Conservation (phyloP, 2,113 vertebrate genomes). For the Sinosuthora webbiana region DNA sequence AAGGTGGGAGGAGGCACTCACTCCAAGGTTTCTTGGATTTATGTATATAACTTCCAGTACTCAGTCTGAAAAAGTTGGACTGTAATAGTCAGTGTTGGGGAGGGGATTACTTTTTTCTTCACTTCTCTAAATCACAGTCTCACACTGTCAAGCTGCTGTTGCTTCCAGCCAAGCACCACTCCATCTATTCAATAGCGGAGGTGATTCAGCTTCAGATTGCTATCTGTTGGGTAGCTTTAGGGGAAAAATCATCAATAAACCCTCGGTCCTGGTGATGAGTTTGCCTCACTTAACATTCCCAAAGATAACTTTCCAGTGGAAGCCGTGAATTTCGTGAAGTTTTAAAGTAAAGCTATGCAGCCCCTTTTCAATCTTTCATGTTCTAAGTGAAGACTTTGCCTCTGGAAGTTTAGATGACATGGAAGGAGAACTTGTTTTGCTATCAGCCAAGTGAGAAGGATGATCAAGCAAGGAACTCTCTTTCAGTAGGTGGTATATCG, state of each 20-base stretch:
- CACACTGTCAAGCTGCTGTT: not conserved
- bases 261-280: not conserved
- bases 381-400: not conserved
- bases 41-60: not conserved
- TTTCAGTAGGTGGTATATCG: not conserved
- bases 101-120: not conserved
- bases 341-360: not conserved
- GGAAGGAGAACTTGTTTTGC: not conserved
- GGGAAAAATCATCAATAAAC: not conserved
- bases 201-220: not conserved
- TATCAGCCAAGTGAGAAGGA: not conserved
- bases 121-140: conserved; percentile 30
- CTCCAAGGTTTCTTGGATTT: not conserved
- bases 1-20: not conserved
- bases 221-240: not conserved
- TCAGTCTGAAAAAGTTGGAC: not conserved
- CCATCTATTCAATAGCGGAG: not conserved
- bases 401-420: not conserved
- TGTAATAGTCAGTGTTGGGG: not conserved
- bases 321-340: not conserved
- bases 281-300: not conserved
- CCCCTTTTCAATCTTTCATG: not conserved
- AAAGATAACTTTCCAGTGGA: not conserved
- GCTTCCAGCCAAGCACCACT: not conserved
- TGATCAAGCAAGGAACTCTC: not conserved